Base-by-base conservation (phyloP, 2,888 invertebrate species). In the Pteria penguin region DNA sequence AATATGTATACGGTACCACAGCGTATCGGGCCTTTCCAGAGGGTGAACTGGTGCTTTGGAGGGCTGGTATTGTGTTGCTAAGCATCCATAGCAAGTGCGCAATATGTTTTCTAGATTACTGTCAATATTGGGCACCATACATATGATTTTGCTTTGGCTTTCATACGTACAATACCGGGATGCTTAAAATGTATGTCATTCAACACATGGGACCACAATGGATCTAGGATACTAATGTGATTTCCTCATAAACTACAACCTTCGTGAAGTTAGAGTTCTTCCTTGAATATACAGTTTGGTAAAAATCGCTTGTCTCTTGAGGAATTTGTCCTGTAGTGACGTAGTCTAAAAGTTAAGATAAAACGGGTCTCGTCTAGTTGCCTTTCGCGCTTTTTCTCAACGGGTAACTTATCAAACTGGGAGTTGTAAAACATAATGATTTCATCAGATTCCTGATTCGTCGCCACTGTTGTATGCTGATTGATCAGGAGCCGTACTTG, bases 81-180 rank as follows among this genome's bases (percentile, higher is more conserved):
- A 58, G 45, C 79, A 80, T 3, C 63, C 71, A 2, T 29, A 1
- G 62, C 79, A 81, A 29, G 24, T 36, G 29, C 72, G 52, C 0
- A 84, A 84, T 54, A 86, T 75, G 3, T 83, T 76, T 32, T 85
- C 82, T 45, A 84, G 76, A 33, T 84, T 80, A 24, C 0, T 52
- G 58, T 82, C 83, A 57, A 84, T 52, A 4, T 71, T 67, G 11
- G 81, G 80, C 89, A 90, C 80, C 84, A 90, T 45, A 87, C 86
- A 70, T 80, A 76, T 55, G 77, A 70, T 5, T 88, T 54, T 1
- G 88, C 88, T 11, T n/a, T n/a, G n/a, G n/a, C 52, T 26, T 80
- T 78, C 75, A 78, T 75, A 26, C 71, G 54, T 11, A 62, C 70
- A 24, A 78, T 66, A 11, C 79, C 77, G 5, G 61, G 55, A 54